A percentile compares a stretch with the other conserved stretches of the same genome.
Evolutionary conservation across 2,113 vertebrate genomes (phyloP).

Genomic region (Podiceps cristatus): DNA sequence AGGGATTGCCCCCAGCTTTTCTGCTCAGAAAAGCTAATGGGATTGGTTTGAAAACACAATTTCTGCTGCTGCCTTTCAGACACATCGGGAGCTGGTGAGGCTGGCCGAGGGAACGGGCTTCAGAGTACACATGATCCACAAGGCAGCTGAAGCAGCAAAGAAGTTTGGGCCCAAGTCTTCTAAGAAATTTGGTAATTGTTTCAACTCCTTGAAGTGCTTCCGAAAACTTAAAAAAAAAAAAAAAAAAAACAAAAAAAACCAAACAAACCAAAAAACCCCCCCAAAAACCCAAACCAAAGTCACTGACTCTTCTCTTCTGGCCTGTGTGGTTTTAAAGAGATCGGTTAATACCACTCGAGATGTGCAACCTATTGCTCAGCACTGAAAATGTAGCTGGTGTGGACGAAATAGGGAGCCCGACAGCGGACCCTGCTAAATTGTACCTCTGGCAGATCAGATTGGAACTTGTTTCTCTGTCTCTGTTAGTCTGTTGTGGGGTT

Average conservation of each 20-base stretch:
- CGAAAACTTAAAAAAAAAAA: not conserved
- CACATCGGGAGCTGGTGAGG: constrained; percentile 90
- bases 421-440: not conserved
- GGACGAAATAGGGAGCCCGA: not conserved
- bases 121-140: constrained; percentile 93
- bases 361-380: not conserved
- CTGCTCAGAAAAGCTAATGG: not conserved
- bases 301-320: not conserved
- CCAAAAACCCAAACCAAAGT: too few relatives aligned
- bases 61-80: constrained; percentile 77
- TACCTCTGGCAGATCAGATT: not conserved
- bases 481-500: not conserved
- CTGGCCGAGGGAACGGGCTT: constrained; percentile 91
- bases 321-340: not conserved
- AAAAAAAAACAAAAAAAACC: too few relatives aligned
- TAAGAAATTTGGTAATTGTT: constrained; percentile 89
- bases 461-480: not conserved
- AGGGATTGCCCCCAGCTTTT: not conserved
- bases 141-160: constrained; percentile 89
- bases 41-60: not conserved
- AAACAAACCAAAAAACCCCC: too few relatives aligned
- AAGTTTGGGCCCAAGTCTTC: constrained; percentile 91
- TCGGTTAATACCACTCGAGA: not conserved
- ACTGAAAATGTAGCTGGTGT: not conserved
- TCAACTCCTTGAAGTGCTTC: not conserved